Evolutionary conservation across 2,797 vertebrate genomes (phyloP).

Genomic region (Dendrocincla tyrannina): DNA sequence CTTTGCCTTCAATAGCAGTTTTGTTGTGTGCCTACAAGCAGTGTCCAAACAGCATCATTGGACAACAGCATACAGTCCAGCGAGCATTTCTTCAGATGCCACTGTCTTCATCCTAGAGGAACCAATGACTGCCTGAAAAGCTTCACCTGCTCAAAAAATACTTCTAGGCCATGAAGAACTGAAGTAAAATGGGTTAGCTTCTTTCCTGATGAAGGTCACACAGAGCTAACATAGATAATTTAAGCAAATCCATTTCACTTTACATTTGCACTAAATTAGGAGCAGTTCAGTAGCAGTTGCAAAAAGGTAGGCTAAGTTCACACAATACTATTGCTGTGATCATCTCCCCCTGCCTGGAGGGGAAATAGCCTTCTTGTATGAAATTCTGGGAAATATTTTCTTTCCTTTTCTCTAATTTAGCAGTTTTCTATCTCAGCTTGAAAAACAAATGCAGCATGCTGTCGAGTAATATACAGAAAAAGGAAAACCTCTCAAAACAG

Average conservation of each 20-base stretch:
- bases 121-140: neutral
- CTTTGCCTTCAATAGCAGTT: neutral
- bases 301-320: neutral
- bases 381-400: neutral
- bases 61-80: neutral
- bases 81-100: fast-evolving
- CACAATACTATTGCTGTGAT: neutral
- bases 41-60: neutral
- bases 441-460: neutral
- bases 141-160: neutral
- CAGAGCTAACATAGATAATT: neutral
- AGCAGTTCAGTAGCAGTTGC: neutral
- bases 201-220: neutral
- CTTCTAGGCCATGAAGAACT: neutral
- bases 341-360: neutral
- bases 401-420: neutral
- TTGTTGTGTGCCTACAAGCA: too few species aligned
- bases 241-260: neutral
- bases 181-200: neutral
- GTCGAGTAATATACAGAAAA: neutral
- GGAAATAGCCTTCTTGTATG: neutral
- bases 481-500: neutral
- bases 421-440: neutral
- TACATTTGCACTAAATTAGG: neutral
- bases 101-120: neutral